These are phyloP conservation scores for Pycnomerus fuliginosus DNA, from an alignment of 2,888 invertebrate genomes.

Conservation along the genomic window DNA sequence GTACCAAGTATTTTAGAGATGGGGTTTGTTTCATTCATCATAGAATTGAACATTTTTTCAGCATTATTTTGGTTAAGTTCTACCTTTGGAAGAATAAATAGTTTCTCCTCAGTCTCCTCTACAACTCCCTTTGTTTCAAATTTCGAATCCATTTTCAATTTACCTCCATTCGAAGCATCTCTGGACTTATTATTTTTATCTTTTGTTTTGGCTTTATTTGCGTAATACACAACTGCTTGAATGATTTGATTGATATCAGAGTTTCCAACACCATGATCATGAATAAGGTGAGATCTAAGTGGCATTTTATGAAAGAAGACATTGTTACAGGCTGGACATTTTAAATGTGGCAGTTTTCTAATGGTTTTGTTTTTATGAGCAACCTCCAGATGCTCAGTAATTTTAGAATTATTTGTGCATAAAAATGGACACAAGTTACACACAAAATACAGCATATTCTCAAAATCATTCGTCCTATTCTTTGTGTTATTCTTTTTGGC, in stretches of 20 bases:
- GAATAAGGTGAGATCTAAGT: conserved; percentile 63
- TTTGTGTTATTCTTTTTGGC: conserved; percentile 22
- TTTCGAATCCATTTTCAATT: conserved; percentile 5
- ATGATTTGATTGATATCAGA: conserved; percentile 62
- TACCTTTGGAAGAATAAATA: conserved; percentile 6
- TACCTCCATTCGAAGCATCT: conserved; percentile 31
- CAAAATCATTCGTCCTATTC: conserved; percentile 36
- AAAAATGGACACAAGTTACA: conserved; percentile 51
- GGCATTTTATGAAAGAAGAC: conserved; percentile 65
- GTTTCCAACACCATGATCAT: conserved; percentile 67
- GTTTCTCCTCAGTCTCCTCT: background rate
- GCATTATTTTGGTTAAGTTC: conserved; percentile 4
- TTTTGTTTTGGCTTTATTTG: conserved; percentile 40
- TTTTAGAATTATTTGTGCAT: conserved; percentile 47
- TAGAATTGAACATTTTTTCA: conserved; percentile 5
- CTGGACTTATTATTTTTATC: conserved; percentile 23
- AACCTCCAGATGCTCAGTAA: conserved; percentile 46
- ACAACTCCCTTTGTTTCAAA: background rate
- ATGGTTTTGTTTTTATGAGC: conserved; percentile 57
- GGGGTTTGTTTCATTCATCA: no score
- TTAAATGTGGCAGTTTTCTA: conserved; percentile 58
- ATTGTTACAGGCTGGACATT: conserved; percentile 69
- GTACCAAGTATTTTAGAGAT: conserved; percentile 25
- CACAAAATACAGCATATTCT: conserved; percentile 47
- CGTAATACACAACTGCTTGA: conserved; percentile 54